A percentile compares a stretch with the other conserved stretches of the same genome.
Evolutionary conservation across 1,140 invertebrate species (phyloP).

Genomic region (Acyrthosiphon pisum): DNA sequence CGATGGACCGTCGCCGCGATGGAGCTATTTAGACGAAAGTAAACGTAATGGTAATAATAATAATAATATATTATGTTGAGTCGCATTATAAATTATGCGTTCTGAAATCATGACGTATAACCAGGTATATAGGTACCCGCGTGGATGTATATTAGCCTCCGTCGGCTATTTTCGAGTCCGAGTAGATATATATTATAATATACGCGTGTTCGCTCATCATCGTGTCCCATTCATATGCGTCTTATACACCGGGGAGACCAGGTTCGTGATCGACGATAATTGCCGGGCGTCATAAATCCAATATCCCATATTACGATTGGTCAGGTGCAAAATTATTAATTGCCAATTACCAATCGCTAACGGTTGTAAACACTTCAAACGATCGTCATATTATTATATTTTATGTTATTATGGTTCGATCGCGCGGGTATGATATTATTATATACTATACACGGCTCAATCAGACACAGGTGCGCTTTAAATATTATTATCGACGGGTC

Average conservation of each 20-base stretch:
- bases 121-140: neutral
- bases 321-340: constrained; percentile 1
- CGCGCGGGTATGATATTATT: neutral
- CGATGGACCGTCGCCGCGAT: too few relatives aligned
- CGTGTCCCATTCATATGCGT: neutral
- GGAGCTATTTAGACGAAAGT: constrained; percentile 4
- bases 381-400: neutral
- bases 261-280: constrained; percentile 54
- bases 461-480: neutral
- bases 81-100: neutral
- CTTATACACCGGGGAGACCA: neutral
- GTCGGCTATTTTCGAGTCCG: neutral
- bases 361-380: constrained; percentile 4
- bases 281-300: constrained; percentile 48
- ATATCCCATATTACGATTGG: neutral
- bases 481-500: neutral
- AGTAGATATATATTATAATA: neutral
- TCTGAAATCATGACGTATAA: neutral
- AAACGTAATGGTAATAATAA: neutral
- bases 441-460: neutral
- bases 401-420: neutral
- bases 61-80: constrained; percentile 8
- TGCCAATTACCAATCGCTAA: constrained; percentile 37
- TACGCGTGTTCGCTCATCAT: neutral
- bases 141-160: neutral